Evolutionary conservation across 2,888 invertebrate genomes (phyloP).

Genomic region (Sialis fuliginosa): DNA sequence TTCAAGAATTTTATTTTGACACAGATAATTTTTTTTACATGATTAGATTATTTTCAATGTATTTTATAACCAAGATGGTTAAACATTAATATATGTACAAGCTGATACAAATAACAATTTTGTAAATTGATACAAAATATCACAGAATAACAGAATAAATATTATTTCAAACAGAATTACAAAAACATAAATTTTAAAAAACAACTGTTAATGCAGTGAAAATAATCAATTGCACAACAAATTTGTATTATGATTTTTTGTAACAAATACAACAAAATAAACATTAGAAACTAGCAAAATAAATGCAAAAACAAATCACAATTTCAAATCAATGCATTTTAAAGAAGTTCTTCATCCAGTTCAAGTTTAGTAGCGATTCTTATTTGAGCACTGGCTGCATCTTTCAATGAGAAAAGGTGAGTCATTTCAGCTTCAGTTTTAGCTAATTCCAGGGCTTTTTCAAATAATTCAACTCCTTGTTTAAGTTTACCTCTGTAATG

Average conservation of each 20-base stretch:
- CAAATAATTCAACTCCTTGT: conserved; percentile 69
- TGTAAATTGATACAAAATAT: no score
- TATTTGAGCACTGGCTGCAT: conserved; percentile 79
- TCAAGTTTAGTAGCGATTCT: conserved; percentile 64
- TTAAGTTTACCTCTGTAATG: conserved; percentile 61
- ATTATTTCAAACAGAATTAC: no score
- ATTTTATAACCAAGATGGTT: no score
- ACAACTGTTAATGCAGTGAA: background rate
- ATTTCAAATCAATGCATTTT: background rate
- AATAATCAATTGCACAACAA: background rate
- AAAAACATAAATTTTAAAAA: background rate
- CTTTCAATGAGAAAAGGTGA: conserved; percentile 74
- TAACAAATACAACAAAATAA: background rate
- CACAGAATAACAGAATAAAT: no score
- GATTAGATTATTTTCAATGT: no score
- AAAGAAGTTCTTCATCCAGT: conserved; percentile 26
- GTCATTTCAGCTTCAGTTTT: conserved; percentile 80
- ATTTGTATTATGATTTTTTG: background rate
- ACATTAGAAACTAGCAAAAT: background rate
- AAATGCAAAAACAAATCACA: background rate
- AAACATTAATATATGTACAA: no score
- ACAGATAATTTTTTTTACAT: no score
- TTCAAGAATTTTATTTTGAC: no score
- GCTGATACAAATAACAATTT: no score
- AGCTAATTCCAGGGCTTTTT: conserved; percentile 70